Percentiles rank a stretch among this genome's conserved stretches.
phyloP scores from a whole-genome alignment of 2,888 invertebrate species.

The Drosophila leonis region DNA sequence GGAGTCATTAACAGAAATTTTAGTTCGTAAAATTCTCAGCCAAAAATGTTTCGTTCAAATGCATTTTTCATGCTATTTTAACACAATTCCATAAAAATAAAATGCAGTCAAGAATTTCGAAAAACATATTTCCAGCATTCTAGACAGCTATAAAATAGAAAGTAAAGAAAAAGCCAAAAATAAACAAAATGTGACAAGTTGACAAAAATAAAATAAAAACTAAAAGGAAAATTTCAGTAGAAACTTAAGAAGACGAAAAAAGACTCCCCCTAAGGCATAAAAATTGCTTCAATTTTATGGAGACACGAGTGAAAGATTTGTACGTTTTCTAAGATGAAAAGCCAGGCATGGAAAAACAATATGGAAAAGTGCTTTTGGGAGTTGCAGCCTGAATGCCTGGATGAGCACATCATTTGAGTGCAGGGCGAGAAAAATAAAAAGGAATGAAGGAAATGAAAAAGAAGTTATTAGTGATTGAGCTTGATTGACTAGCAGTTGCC shows the following conservation, averaged over 20 bases:
- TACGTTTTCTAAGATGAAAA: constrained; percentile 33
- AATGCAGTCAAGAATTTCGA: constrained; percentile 6
- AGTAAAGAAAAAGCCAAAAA: constrained; percentile 37
- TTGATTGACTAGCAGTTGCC: background rate
- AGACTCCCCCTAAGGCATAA: constrained; percentile 21
- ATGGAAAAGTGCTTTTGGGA: constrained; percentile 63
- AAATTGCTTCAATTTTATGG: constrained; percentile 30
- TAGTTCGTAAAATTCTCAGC: background rate
- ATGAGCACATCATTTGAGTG: constrained; percentile 33
- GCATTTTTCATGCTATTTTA: constrained; percentile 3
- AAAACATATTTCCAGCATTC: background rate
- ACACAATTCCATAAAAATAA: constrained; percentile 42
- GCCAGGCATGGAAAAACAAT: constrained; percentile 57
- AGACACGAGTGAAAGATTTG: constrained; percentile 12
- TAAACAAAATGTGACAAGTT: constrained; percentile 53
- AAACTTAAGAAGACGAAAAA: constrained; percentile 23
- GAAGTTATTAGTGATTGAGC: background rate
- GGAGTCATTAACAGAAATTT: background rate
- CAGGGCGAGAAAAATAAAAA: background rate
- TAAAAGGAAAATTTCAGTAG: constrained; percentile 13
- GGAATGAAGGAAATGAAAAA: background rate
- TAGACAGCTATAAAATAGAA: constrained; percentile 9
- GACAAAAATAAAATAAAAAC: constrained; percentile 16
- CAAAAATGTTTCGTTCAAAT: constrained; percentile 17
- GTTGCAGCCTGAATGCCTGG: constrained; percentile 33